phyloP scores from a whole-genome alignment of 2,888 invertebrate species.

The Drosophila testacea region DNA sequence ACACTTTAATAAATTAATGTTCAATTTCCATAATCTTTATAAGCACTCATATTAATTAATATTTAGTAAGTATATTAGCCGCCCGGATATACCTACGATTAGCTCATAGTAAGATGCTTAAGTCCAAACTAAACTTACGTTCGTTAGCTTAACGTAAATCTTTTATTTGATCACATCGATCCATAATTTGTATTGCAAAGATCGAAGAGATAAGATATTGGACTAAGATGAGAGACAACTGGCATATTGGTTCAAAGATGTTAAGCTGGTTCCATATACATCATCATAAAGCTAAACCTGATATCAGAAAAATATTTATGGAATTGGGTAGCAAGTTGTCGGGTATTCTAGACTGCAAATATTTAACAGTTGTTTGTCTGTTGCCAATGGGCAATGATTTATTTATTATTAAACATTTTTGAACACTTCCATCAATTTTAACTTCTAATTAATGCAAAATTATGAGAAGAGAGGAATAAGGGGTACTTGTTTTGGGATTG shows the following conservation, averaged over 20 bases:
- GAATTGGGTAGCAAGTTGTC: constrained; percentile 53
- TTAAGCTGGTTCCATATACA: constrained; percentile 20
- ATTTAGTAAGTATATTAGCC: too few species aligned
- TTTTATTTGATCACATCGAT: not conserved
- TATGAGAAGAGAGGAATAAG: not conserved
- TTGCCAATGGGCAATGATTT: constrained; percentile 45
- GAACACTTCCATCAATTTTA: constrained; percentile 65
- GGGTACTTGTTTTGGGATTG: constrained; percentile 21
- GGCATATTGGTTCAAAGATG: constrained; percentile 11
- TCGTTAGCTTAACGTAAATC: not conserved
- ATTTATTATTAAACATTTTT: constrained; percentile 56
- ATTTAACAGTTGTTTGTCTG: constrained; percentile 7
- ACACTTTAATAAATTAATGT: too few species aligned
- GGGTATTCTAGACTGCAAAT: constrained; percentile 19
- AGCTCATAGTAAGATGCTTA: too few species aligned
- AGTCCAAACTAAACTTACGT: not conserved
- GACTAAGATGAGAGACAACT: not conserved
- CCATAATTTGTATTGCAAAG: not conserved
- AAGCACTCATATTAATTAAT: too few species aligned
- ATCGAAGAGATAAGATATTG: constrained; percentile 1
- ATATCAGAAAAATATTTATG: constrained; percentile 8
- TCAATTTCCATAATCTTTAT: too few species aligned
- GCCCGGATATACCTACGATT: too few species aligned
- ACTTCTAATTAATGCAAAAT: constrained; percentile 67
- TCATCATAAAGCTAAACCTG: constrained; percentile 18